phyloP scores from a whole-genome alignment of 2,797 vertebrate species.

The Eidolon dupreanum region DNA sequence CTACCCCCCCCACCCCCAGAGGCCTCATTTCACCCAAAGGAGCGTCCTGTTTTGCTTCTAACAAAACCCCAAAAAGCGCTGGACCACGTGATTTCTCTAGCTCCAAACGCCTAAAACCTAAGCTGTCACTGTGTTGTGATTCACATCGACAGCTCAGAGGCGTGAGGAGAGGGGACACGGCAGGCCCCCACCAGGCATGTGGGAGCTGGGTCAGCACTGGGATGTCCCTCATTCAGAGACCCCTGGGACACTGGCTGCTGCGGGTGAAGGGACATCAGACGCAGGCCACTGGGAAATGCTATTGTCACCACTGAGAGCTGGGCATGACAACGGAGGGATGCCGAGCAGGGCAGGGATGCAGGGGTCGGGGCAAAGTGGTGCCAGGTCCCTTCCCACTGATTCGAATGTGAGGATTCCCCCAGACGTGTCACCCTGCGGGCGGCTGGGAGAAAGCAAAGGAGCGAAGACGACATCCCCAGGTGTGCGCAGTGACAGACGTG shows the following conservation, averaged over 20 bases:
- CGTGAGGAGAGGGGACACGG: rapidly evolving
- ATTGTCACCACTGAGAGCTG: background rate
- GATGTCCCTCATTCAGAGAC: constrained; percentile 46
- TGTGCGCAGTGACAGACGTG: rapidly evolving
- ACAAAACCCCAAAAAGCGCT: background rate
- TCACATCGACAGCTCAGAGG: background rate
- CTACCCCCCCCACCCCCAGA: no score
- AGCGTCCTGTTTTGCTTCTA: background rate
- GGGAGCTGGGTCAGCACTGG: rapidly evolving
- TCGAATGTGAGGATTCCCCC: no score
- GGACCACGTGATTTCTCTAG: background rate
- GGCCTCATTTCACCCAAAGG: background rate
- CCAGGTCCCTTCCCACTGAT: no score
- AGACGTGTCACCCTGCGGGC: background rate
- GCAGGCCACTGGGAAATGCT: constrained; percentile 46
- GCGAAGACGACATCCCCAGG: background rate
- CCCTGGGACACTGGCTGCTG: constrained; percentile 76
- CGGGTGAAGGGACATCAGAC: constrained; percentile 77
- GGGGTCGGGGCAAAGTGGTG: background rate
- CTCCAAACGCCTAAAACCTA: background rate
- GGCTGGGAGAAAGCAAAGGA: background rate
- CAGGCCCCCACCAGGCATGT: rapidly evolving
- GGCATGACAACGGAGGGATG: constrained; percentile 16
- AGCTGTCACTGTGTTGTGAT: background rate
- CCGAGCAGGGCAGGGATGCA: constrained; percentile 8